Evolutionary conservation across 1,140 invertebrate genomes (phyloP), one percentile per base, ranked within the genome.

Genomic region (Hylyphantes graminicola): DNA sequence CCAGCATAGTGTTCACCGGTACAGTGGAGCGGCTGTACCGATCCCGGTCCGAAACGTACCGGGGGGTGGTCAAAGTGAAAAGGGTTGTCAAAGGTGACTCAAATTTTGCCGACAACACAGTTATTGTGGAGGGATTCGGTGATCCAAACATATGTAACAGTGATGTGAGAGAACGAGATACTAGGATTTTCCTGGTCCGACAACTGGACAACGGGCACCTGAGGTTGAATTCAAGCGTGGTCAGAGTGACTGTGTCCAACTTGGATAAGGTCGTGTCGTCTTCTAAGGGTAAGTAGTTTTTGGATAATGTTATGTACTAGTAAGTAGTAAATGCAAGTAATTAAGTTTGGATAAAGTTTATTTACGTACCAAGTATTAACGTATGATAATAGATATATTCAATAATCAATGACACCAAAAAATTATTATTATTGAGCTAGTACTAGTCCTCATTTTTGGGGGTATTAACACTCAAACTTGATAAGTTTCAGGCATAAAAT

Each of bases 1-100:
- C 89, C 7, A 86, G 87, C 63, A 86, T 89, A 17, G 87, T 89
- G 2, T 87, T 90, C 15, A 89, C 88, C 0, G 89, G 89, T 10
- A 90, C 89, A 0, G 88, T 90, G 15, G 75, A 86, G 85, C 76
- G 54, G 87, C 11, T 88, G 84, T 86, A 83, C 55, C 9, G 86
- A 86, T 68, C 48, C 3, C 51, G 68, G 86, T 48, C 65, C 3
- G 76, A 74, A 6, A 86, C 87, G 79, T 87, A 88, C 65, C 87
- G 85, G 51, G 88, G 87, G 1, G 87, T 88, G 57, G 85, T 87
- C 11, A 64, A 77, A 61, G 86, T 87, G 0, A 87, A 86, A 70
- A 67, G 86, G 17, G 85, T 87, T 0, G 59, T 87, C 13, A 84
- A 80, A 67, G 87, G 87, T 17, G 67, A 85, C 21, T 35, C 54